These are phyloP conservation scores for Candidula unifasciata DNA, from an alignment of 2,888 invertebrate species.

Conservation along the genomic window DNA sequence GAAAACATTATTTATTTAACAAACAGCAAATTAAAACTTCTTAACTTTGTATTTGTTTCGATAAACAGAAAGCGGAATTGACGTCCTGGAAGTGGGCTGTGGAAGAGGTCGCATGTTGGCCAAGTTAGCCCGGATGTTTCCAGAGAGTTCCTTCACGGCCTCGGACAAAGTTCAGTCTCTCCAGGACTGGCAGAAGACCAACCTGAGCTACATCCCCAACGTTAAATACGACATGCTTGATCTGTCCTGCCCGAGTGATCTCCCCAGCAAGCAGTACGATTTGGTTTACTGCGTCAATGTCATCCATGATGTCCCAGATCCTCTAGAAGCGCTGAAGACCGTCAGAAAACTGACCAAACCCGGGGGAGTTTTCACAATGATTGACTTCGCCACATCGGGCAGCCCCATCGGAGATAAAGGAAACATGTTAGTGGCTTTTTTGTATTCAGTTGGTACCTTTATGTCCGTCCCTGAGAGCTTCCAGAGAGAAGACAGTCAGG, in stretches of 20 bases:
- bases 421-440: slow-evolving; percentile 16
- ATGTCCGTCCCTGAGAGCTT: slow-evolving; percentile 54
- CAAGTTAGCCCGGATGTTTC: slow-evolving; percentile 46
- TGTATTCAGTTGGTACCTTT: slow-evolving; percentile 47
- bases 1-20: too few relatives aligned
- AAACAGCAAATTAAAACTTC: too few relatives aligned
- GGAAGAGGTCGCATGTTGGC: too few relatives aligned
- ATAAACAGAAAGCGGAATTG: slow-evolving; percentile 45
- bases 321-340: slow-evolving; percentile 34
- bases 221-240: slow-evolving; percentile 33
- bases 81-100: slow-evolving; percentile 51
- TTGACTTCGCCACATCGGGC: slow-evolving; percentile 35
- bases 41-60: too few relatives aligned
- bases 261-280: slow-evolving; percentile 47
- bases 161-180: slow-evolving; percentile 36
- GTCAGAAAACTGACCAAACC: slow-evolving; percentile 32
- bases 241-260: slow-evolving; percentile 40
- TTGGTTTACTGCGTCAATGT: slow-evolving; percentile 48
- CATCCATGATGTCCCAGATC: slow-evolving; percentile 55
- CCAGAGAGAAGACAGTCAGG: slow-evolving; percentile 48
- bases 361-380: slow-evolving; percentile 21
- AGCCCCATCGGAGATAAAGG: slow-evolving; percentile 42
- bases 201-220: slow-evolving; percentile 43
- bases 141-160: slow-evolving; percentile 47
- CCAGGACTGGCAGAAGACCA: background rate